These are phyloP conservation scores for Pseudolaguvia tuberculata DNA, from an alignment of 2,113 vertebrate genomes.

Conservation along the genomic window DNA sequence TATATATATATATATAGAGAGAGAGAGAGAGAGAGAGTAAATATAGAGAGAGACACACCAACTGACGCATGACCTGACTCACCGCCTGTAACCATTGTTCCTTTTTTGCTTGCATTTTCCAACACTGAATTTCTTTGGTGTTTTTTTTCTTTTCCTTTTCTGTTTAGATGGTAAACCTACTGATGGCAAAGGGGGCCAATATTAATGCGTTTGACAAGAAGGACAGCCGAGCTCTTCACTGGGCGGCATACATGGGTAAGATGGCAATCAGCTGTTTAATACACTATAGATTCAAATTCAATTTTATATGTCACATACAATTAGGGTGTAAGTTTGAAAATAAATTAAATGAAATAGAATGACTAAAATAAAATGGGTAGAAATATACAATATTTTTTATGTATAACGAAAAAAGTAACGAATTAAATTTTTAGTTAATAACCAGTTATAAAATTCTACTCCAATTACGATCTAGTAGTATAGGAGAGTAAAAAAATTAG, in stretches of 20 bases:
- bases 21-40: no score
- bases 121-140: background rate
- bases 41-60: conserved; percentile 44
- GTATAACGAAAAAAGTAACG: no score
- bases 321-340: no score
- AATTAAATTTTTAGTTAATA: no score
- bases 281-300: background rate
- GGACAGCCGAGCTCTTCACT: conserved; percentile 91
- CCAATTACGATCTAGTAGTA: no score
- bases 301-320: no score
- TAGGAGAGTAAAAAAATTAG: no score
- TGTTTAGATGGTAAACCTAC: conserved; percentile 88
- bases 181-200: conserved; percentile 91
- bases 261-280: background rate
- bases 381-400: no score
- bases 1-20: no score
- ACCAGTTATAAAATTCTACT: no score
- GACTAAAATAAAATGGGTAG: no score
- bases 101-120: background rate
- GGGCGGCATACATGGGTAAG: conserved; percentile 95
- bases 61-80: conserved; percentile 39
- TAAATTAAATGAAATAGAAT: no score
- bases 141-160: conserved; percentile 2
- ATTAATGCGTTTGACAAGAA: conserved; percentile 98
- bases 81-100: conserved; percentile 11